Percentiles rank a stretch among this genome's conserved stretches.
Evolutionary conservation across 2,888 invertebrate genomes (phyloP).

Genomic region (Metopia argyrocephala): DNA sequence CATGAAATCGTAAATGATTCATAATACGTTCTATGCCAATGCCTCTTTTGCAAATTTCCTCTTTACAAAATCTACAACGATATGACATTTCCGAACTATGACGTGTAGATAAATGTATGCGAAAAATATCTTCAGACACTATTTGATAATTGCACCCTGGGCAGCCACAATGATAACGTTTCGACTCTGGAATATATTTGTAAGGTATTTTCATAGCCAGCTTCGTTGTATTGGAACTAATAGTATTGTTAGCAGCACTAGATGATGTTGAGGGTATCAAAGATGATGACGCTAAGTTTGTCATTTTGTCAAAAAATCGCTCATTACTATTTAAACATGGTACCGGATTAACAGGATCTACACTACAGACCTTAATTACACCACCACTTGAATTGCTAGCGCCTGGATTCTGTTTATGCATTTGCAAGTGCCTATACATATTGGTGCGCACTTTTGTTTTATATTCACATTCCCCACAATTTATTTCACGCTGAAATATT

Average conservation of each 20-base stretch:
- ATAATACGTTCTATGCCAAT: constrained; percentile 82
- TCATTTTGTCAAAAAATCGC: constrained; percentile 91
- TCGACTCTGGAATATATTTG: constrained; percentile 80
- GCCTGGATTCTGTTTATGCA: constrained; percentile 80
- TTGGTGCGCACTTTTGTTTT: constrained; percentile 85
- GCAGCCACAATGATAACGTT: constrained; percentile 86
- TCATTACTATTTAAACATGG: constrained; percentile 88
- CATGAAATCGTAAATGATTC: constrained; percentile 88
- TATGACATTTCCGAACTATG: constrained; percentile 82
- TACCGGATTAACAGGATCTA: constrained; percentile 89
- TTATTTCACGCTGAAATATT: constrained; percentile 82
- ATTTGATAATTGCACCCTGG: constrained; percentile 85
- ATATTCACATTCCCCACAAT: constrained; percentile 85
- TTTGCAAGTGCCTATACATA: constrained; percentile 84
- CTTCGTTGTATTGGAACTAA: constrained; percentile 49
- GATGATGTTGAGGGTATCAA: constrained; percentile 67
- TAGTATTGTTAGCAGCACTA: constrained; percentile 29
- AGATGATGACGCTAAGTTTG: constrained; percentile 88
- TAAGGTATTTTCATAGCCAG: not conserved
- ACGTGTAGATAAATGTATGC: constrained; percentile 85
- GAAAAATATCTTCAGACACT: constrained; percentile 85
- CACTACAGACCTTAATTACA: constrained; percentile 80
- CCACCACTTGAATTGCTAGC: constrained; percentile 24
- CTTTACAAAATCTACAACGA: constrained; percentile 86
- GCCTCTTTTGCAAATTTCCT: constrained; percentile 79